Conservation (phyloP, 1,140 invertebrate genomes). For the Diabrotica undecimpunctata region DNA sequence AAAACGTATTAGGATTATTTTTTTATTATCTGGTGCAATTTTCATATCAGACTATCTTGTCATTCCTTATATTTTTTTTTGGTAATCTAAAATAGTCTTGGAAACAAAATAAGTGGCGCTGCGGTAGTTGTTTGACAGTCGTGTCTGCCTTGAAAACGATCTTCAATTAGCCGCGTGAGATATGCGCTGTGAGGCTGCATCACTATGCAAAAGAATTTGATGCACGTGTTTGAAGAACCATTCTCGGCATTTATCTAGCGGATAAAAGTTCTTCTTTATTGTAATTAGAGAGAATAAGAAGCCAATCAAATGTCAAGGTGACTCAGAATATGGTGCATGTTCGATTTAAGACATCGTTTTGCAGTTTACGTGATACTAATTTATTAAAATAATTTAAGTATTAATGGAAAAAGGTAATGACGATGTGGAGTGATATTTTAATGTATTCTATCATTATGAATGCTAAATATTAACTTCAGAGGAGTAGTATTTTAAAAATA, state of each 20-base stretch:
- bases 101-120: slow-evolving; percentile 33
- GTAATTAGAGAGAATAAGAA: not conserved
- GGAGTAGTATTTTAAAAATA: too few relatives aligned
- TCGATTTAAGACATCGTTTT: too few relatives aligned
- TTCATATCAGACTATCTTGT: too few relatives aligned
- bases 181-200: slow-evolving; percentile 25
- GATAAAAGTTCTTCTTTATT: not conserved
- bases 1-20: too few relatives aligned
- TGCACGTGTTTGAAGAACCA: slow-evolving; percentile 1
- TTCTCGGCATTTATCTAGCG: not conserved
- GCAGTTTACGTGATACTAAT: too few relatives aligned
- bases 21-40: too few relatives aligned
- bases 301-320: not conserved
- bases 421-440: too few relatives aligned
- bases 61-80: slow-evolving; percentile 30
- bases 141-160: slow-evolving; percentile 41
- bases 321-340: too few relatives aligned
- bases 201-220: not conserved
- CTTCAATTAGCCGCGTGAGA: slow-evolving; percentile 42
- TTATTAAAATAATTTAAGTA: too few relatives aligned
- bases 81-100: slow-evolving; percentile 24
- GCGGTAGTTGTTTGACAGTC: slow-evolving; percentile 41
- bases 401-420: too few relatives aligned
- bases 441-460: too few relatives aligned
- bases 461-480: too few relatives aligned